These are phyloP conservation scores for Drosophila azteca DNA, from an alignment of 1,140 invertebrate species.

Conservation along the genomic window DNA sequence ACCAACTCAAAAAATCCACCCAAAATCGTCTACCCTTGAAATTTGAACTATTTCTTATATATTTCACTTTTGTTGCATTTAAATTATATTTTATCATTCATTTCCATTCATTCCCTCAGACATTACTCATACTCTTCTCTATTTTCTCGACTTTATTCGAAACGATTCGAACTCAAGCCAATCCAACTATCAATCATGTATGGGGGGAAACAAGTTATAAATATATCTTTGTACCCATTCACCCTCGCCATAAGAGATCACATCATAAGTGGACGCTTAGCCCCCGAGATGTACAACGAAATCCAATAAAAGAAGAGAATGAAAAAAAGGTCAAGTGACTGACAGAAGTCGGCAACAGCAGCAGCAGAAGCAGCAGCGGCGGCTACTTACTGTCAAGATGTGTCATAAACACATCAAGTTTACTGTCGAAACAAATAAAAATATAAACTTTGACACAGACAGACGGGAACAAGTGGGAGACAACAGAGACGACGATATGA, in stretches of 20 bases:
- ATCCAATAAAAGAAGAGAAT: conserved; percentile 44
- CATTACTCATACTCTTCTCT: not conserved
- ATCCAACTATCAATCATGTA: conserved; percentile 49
- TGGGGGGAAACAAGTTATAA: conserved; percentile 40
- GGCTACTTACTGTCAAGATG: conserved; percentile 79
- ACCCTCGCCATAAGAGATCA: conserved; percentile 24
- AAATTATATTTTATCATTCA: too few species aligned
- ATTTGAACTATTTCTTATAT: too few species aligned
- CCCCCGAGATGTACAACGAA: conserved; percentile 33
- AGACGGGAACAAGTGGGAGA: conserved; percentile 8
- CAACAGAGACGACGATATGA: conserved; percentile 44
- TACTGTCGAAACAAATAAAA: conserved; percentile 82
- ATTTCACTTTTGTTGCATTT: too few species aligned
- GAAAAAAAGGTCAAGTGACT: conserved; percentile 73
- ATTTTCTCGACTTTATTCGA: conserved; percentile 3
- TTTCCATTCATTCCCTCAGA: not conserved
- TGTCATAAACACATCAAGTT: conserved; percentile 82
- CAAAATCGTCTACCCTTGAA: too few species aligned
- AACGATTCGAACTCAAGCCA: conserved; percentile 26
- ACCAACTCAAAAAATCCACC: too few species aligned
- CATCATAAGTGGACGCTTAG: conserved; percentile 63
- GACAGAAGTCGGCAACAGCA: conserved; percentile 55
- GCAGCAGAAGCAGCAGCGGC: conserved; percentile 27
- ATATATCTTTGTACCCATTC: conserved; percentile 41
- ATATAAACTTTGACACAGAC: conserved; percentile 79